Percentiles rank a stretch among this genome's conserved stretches.
These are phyloP conservation scores for Lethocerus indicus DNA, from an alignment of 1,140 invertebrate genomes.

Conservation along the genomic window DNA sequence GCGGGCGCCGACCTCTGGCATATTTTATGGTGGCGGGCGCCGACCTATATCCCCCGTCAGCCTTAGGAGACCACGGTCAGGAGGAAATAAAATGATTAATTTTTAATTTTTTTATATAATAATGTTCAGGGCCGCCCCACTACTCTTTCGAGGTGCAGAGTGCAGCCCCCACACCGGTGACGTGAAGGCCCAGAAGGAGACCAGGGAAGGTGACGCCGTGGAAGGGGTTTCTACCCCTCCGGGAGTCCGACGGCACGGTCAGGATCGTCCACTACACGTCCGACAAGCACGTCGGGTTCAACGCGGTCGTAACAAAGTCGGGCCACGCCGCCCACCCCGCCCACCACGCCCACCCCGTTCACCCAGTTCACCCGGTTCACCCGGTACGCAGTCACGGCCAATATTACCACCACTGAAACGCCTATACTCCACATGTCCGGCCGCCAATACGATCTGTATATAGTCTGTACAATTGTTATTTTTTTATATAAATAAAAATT, in stretches of 20 bases:
- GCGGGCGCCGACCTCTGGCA: too few species aligned
- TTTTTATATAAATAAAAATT: too few species aligned
- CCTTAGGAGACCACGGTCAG: too few species aligned
- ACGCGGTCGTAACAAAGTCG: not conserved
- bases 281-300: slow-evolving; percentile 14
- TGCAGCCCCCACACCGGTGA: slow-evolving; percentile 32
- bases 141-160: slow-evolving; percentile 35
- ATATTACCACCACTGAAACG: too few species aligned
- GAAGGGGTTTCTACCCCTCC: slow-evolving; percentile 3
- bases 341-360: slow-evolving; percentile 8
- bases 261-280: slow-evolving; percentile 7
- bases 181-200: slow-evolving; percentile 28
- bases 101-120: not conserved
- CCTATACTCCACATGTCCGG: too few species aligned
- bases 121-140: slow-evolving; percentile 18
- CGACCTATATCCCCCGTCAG: too few species aligned
- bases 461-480: too few species aligned
- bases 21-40: too few species aligned
- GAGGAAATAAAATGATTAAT: too few species aligned
- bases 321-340: slow-evolving; percentile 14
- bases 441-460: too few species aligned
- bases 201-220: slow-evolving; percentile 15
- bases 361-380: too few species aligned
- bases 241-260: slow-evolving; percentile 3
- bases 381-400: too few species aligned